These are phyloP conservation scores for Melolontha melolontha DNA, from an alignment of 2,888 invertebrate species.

Conservation along the genomic window DNA sequence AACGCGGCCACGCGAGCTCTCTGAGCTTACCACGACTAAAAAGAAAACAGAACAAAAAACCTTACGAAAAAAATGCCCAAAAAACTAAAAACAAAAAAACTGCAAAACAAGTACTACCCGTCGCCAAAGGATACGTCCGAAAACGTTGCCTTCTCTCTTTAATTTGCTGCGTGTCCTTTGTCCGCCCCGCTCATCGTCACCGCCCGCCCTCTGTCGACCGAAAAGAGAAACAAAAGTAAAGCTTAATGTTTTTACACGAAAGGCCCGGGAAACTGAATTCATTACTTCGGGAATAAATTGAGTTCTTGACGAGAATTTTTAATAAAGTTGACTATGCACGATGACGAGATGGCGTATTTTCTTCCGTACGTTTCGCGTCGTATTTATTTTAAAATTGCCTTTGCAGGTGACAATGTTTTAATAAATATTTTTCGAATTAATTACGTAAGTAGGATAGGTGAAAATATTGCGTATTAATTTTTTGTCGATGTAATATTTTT, in stretches of 20 bases:
- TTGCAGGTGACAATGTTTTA: no score
- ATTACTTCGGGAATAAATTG: constrained; percentile 34
- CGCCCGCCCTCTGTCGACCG: constrained; percentile 1
- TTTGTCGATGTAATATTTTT: no score
- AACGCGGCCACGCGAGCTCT: neutral
- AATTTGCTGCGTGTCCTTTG: constrained; percentile 7
- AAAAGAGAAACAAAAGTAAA: constrained; percentile 26
- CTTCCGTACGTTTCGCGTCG: no score
- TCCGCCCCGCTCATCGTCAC: neutral
- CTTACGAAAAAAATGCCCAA: constrained; percentile 3
- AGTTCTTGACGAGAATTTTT: constrained; percentile 39
- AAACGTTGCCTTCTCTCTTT: constrained; percentile 11
- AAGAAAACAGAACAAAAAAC: constrained; percentile 1
- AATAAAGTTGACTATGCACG: constrained; percentile 27
- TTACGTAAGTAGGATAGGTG: no score
- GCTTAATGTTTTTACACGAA: constrained; percentile 30
- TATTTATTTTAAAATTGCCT: no score
- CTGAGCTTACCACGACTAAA: neutral
- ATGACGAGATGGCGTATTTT: neutral
- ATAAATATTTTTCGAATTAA: no score
- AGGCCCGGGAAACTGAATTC: constrained; percentile 28
- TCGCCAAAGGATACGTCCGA: constrained; percentile 4
- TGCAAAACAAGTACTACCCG: constrained; percentile 5
- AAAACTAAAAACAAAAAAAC: constrained; percentile 4
- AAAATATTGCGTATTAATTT: no score